Base-by-base conservation (phyloP, 2,797 vertebrate species). In the Falco cherrug region DNA sequence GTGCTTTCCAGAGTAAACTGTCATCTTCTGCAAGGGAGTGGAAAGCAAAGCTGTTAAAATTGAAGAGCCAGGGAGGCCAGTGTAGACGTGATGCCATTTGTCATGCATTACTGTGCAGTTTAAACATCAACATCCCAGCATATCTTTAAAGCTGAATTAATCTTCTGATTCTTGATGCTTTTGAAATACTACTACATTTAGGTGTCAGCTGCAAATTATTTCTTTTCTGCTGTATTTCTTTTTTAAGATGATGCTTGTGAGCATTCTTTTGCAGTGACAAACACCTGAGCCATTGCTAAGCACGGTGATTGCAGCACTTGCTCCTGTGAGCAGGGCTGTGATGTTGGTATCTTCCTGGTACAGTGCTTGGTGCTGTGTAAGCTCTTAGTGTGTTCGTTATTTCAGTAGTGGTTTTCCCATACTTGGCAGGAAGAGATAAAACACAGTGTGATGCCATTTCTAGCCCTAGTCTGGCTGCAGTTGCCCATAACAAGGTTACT, bases 31-130 rank as follows among this genome's bases (percentile, higher is more conserved):
- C 26, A 80, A 60, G 53, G 64, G n/a, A 90, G 20, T 53, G 56
- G 71, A 68, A 90, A 92, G 56, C 48, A 82, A 74, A 89, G 60
- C 43, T 91, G 25, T 87, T 94, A 67, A 90, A 90, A 79, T 35
- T 50, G 48, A 76, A 79, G 67, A 71, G 70, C 65, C 80, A 39
- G n/a, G 25, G 33, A 86, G 31, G 39, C 33, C 26, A 43, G 26
- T 35, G 29, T 84, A 86, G 47, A 60, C 63, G 41, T 71, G 48
- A 59, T 89, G 65, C 26, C 21, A 56, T 33, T 68, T 93, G 1
- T 80, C 28, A 26, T 47, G 47, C 33, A 15, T 41, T 84, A 13
- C 73, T 83, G 9, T 71, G 43, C 54, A 65, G 29, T 65, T 94
- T 64, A 91, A 92, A 69, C 57, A 50, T 76, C 67, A 83, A 5